These are phyloP conservation scores for Metopolophium dirhodum DNA, from an alignment of 1,140 invertebrate species.

Conservation along the genomic window DNA sequence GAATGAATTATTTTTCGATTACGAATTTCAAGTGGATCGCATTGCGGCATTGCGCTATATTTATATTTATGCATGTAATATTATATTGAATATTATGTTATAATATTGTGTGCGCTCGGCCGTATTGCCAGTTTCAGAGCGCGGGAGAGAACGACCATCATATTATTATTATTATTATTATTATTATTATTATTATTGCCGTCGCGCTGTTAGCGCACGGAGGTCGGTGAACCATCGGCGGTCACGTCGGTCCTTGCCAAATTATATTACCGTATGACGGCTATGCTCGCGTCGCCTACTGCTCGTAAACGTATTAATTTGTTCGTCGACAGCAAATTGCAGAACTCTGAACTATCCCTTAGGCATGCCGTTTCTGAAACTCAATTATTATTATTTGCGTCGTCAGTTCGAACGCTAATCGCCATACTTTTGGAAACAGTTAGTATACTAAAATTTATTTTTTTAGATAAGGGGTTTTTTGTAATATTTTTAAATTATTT, in stretches of 20 bases:
- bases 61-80: background rate
- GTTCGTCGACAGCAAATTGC: conserved; percentile 2
- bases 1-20: background rate
- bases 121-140: background rate
- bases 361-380: conserved; percentile 9
- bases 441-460: background rate
- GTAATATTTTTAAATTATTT: background rate
- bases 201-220: background rate
- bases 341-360: background rate
- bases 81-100: background rate
- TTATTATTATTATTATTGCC: background rate
- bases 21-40: background rate
- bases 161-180: conserved; percentile 8
- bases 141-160: conserved; percentile 14
- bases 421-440: background rate
- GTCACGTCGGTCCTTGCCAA: conserved; percentile 47
- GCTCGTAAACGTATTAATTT: conserved; percentile 17
- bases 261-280: conserved; percentile 28
- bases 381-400: conserved; percentile 22
- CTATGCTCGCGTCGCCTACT: background rate
- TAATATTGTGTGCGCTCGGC: background rate
- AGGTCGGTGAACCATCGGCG: conserved; percentile 47
- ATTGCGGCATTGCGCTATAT: background rate
- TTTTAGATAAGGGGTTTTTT: background rate
- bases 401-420: background rate